Base-by-base conservation (phyloP, 2,888 invertebrate genomes). In the Chaitophorus viminalis region DNA sequence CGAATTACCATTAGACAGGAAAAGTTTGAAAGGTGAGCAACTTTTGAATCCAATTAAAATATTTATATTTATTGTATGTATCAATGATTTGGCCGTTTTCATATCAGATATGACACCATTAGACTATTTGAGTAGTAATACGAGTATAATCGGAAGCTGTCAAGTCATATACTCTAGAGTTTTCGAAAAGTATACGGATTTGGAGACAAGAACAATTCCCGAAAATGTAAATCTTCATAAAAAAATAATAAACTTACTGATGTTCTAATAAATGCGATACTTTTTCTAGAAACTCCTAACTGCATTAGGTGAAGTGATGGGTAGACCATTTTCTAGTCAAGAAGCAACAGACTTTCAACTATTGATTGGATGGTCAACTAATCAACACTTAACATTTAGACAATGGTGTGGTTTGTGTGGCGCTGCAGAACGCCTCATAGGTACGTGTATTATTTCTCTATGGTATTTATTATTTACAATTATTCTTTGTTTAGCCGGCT, bases 321-420 rank as follows among this genome's bases (percentile, higher is more conserved):
- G 95, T 0, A 93, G 93, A 85, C 92, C 92, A 52, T 91, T 95
- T 88, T 92, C 92, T 0, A 90, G 91, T 17, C 91, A 93, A 0
- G 94, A 94, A 90, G 92, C 91, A 3, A 90, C 89, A 1, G 91
- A 92, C 76, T 93, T 85, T 36, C 82, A 36, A 46, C 29, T 54
- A 33, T 68, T 94, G 39, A 92, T 95, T 90, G 92, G 92, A 36
- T 94, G 94, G 93, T 91, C 91, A 0, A 92, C 91, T 0, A 93
- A 90, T 5, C 92, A 93, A 46, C 91, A 92, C 0, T 90, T 95
- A 76, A 94, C 94, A 90, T 96, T 95, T 91, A 93, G 95, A 36
- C 94, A 94, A 0, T 96, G 96, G 94, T 95, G 95, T 90, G 96
- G 96, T 0, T 91, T 97, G 68, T 95, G 95, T 89, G 95, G 96